Conservation (phyloP, 1,140 invertebrate genomes). For the Drosophila trapezifrons region DNA sequence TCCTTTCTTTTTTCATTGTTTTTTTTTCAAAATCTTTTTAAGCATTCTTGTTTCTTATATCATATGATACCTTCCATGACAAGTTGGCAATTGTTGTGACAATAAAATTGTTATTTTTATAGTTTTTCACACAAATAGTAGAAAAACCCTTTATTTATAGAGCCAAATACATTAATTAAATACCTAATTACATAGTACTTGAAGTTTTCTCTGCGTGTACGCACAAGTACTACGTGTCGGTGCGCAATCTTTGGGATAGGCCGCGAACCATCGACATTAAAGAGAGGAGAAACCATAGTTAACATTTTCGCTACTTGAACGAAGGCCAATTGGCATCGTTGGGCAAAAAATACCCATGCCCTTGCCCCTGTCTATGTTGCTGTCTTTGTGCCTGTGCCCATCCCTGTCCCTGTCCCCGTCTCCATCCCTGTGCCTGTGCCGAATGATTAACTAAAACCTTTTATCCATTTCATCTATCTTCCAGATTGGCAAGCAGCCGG, state of each 20-base stretch:
- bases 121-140: too few relatives aligned
- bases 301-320: slow-evolving; percentile 47
- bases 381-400: neutral
- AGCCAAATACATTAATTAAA: too few relatives aligned
- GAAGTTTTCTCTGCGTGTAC: slow-evolving; percentile 6
- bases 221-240: slow-evolving; percentile 13
- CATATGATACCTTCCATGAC: too few relatives aligned
- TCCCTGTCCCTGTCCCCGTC: too few relatives aligned
- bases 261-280: slow-evolving; percentile 32
- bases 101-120: too few relatives aligned
- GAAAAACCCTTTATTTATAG: too few relatives aligned
- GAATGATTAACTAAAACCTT: neutral
- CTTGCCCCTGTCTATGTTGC: neutral
- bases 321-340: slow-evolving; percentile 57
- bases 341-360: slow-evolving; percentile 4
- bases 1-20: too few relatives aligned
- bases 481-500: slow-evolving; percentile 85
- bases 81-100: too few relatives aligned
- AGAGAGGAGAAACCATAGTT: slow-evolving; percentile 50
- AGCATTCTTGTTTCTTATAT: too few relatives aligned
- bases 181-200: too few relatives aligned
- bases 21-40: too few relatives aligned
- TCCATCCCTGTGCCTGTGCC: too few relatives aligned
- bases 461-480: slow-evolving; percentile 24
- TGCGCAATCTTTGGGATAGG: slow-evolving; percentile 37